Percentiles rank a stretch among this genome's conserved stretches.
phyloP scores from a whole-genome alignment of 2,113 vertebrate species.

The Gymnobelideus leadbeateri region DNA sequence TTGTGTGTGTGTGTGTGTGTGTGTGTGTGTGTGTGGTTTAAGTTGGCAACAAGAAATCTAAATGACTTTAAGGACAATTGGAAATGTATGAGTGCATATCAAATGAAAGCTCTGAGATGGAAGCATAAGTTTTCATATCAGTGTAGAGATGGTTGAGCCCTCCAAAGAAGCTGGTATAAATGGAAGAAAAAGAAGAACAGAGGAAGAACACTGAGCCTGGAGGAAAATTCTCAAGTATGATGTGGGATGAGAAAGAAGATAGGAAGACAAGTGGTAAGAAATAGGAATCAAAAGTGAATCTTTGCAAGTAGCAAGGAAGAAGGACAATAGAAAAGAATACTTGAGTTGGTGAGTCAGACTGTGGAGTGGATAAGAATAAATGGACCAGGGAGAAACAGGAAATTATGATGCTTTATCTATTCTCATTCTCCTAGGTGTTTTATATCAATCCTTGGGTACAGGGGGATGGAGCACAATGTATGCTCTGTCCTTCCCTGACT shows the following conservation, averaged over 20 bases:
- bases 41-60: not conserved
- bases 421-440: not conserved
- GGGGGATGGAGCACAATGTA: not conserved
- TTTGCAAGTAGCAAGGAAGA: slow-evolving; percentile 25
- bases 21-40: not conserved
- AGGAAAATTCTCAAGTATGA: not conserved
- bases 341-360: not conserved
- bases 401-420: not conserved
- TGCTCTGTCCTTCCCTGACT: not conserved
- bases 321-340: not conserved
- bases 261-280: not conserved
- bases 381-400: not conserved
- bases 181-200: not conserved
- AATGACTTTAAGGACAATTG: not conserved
- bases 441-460: not conserved
- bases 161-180: not conserved
- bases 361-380: slow-evolving; percentile 18
- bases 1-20: too few relatives aligned
- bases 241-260: not conserved
- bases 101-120: not conserved
- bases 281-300: not conserved
- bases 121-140: not conserved
- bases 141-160: not conserved
- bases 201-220: not conserved
- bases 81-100: not conserved